Conservation (phyloP, 2,113 vertebrate genomes). For the Isichthys henryi region DNA sequence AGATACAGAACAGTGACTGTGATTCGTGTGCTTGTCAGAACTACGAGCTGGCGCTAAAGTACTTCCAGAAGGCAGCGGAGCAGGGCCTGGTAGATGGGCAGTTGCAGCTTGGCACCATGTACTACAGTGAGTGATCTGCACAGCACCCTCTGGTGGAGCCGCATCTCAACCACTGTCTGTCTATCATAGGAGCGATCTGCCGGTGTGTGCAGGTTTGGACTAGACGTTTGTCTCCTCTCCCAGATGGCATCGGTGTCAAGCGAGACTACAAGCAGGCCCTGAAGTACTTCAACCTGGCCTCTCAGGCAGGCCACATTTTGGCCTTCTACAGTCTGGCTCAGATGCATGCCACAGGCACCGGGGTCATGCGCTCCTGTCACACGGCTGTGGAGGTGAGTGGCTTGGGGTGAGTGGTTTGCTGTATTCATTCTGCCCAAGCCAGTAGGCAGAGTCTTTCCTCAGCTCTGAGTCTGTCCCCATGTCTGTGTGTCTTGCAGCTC, state of each 20-base stretch:
- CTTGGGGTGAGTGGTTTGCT: neutral
- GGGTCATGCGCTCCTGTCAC: conserved; percentile 95
- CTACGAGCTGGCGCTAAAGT: conserved; percentile 91
- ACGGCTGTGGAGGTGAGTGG: conserved; percentile 87
- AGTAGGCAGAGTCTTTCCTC: neutral
- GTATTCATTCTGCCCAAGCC: neutral
- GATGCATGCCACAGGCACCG: conserved; percentile 96
- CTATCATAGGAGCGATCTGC: neutral
- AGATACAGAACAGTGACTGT: neutral
- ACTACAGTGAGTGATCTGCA: conserved; percentile 80
- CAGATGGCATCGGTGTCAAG: conserved; percentile 95
- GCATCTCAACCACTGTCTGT: neutral
- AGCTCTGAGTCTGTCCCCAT: neutral
- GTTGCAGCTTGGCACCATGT: conserved; percentile 95
- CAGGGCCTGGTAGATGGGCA: conserved; percentile 99
- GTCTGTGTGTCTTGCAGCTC: conserved; percentile 58
- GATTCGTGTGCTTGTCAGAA: conserved; percentile 65
- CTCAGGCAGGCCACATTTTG: conserved; percentile 91
- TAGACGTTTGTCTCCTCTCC: neutral
- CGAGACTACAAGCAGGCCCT: conserved; percentile 95
- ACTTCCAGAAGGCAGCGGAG: conserved; percentile 98
- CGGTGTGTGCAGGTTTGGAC: neutral
- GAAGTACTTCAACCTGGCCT: conserved; percentile 97
- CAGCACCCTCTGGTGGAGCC: neutral
- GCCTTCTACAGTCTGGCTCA: conserved; percentile 97